Evolutionary conservation across 2,888 invertebrate genomes (phyloP), one percentile per base, ranked within the genome.

Genomic region (Noctua fimbriata): DNA sequence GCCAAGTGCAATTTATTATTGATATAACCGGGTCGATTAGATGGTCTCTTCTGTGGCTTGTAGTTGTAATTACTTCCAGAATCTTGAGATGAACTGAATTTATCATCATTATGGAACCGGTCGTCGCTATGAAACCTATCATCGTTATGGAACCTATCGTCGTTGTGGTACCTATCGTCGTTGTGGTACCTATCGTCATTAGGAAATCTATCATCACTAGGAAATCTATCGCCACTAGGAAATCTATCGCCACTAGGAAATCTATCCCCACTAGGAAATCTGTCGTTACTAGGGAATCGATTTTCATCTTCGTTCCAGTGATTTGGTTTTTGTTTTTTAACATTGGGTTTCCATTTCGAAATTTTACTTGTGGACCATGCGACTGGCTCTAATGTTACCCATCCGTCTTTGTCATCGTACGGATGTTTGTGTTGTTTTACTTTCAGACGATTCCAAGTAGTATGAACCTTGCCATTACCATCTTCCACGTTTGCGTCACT

Each of bases 351-450:
- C 98, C 98, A 98, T 93, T 98, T 98, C 3, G 98, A 98, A 84
- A 98, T 98, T 94, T 98, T 98, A 88, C 98, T 98, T 21, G 98
- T 97, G 0, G 98, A 98, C 98, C 98, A 98, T 0, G 98, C 98
- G 9, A 98, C 97, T 9, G 98, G 98, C 86, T 98, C 98, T 77
- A 98, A 93, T 1, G 98, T 97, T 0, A 98, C 98, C 98, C 98
- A 98, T 1, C 98, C 98, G 78, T 98, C 98, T 89, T 98, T 97
- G 86, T 98, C 98, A 79, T 98, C 98, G 84, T 97, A 97, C 0
- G 98, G 97, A 90, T 97, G 97, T 82, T 97, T 97, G 82, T 97
- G 97, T 89, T 97, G 97, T 90, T 97, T 97, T 18, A 97, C 94
- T 92, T 97, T 97, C 49, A 97, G 81, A 84, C 97, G 92, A 92